These are phyloP conservation scores for Drosophila paranaensis DNA, from an alignment of 2,888 invertebrate genomes.

Conservation along the genomic window DNA sequence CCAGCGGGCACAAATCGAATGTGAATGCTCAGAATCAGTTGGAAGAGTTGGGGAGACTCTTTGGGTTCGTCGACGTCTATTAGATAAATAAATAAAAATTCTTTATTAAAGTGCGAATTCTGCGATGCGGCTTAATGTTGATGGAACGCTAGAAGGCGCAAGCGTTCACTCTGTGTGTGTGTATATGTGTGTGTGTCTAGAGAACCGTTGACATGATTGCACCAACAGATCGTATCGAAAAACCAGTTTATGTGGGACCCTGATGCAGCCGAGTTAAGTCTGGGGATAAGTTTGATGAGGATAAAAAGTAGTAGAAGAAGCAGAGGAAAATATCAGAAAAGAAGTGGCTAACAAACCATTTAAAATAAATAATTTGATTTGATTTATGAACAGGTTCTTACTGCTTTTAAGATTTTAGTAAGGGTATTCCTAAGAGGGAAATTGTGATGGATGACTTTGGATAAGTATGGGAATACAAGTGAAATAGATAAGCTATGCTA, in stretches of 20 bases:
- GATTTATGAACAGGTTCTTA: slow-evolving; percentile 8
- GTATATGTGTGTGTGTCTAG: background rate
- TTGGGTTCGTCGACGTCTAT: slow-evolving; percentile 54
- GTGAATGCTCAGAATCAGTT: slow-evolving; percentile 45
- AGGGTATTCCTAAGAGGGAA: background rate
- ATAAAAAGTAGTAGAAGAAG: slow-evolving; percentile 3
- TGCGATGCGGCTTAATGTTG: slow-evolving; percentile 63
- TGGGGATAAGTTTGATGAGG: slow-evolving; percentile 14
- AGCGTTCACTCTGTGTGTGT: background rate
- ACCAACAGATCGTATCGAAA: slow-evolving; percentile 13
- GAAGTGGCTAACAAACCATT: slow-evolving; percentile 30
- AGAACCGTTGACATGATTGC: slow-evolving; percentile 21
- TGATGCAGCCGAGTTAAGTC: background rate
- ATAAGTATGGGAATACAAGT: background rate
- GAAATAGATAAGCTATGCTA: background rate
- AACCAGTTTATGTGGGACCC: slow-evolving; percentile 44
- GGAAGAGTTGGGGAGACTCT: slow-evolving; percentile 1
- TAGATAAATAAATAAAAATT: slow-evolving; percentile 75
- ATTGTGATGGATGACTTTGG: background rate
- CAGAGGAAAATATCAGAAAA: background rate
- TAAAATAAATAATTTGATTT: slow-evolving; percentile 13
- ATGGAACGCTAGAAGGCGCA: slow-evolving; percentile 35
- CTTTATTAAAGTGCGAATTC: slow-evolving; percentile 80
- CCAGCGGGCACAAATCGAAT: slow-evolving; percentile 44
- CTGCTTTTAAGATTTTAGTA: background rate